Evolutionary conservation across 1,140 invertebrate species (phyloP), one percentile per base, ranked within the genome.

Genomic region (Parasteatoda tepidariorum): DNA sequence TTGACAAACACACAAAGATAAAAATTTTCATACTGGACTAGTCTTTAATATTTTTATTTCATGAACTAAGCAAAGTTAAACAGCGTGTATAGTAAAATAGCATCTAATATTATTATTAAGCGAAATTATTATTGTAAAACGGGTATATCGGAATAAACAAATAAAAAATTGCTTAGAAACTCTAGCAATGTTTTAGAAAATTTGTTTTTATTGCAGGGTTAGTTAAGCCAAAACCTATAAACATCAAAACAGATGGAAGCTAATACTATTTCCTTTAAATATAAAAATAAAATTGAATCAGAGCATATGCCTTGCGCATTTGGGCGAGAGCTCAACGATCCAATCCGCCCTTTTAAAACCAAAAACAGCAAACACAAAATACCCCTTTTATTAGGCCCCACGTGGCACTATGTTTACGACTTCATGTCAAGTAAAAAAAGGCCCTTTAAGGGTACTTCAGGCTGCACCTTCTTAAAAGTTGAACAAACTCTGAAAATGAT

Each of bases 241-340:
- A 41, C 66, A 68, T 41, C 13, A 13, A 68, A 68, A 68, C 66
- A 68, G 66, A 68, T 68, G 66, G 66, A 24, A 48, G 9, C 38
- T 48, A 13, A 13, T 18, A 48, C 38, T 13, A 48, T 48, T 18
- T 48, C 38, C 18, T n/a, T n/a, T n/a, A 48, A 13, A 48, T 13
- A 48, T 13, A 48, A 48, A 13, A 48, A 13, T 48, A 48, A 48
- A 48, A 18, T 9, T 48, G 38, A 48, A 48, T 18, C 38, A 48
- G 38, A 48, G 38, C 4, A 18, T 48, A n/a, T n/a, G n/a, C 38
- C 38, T 2, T 48, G 18, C 9, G 4, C 38, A 18, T 48, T 48
- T 4, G 38, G 38, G 18, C 38, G 38, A 18, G 18, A 9, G 38
- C 38, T 48, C 4, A 48, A 2, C 38, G 9, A 48, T 48, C 38